Conservation (phyloP, 2,888 invertebrate genomes). For the Hedya salicella region DNA sequence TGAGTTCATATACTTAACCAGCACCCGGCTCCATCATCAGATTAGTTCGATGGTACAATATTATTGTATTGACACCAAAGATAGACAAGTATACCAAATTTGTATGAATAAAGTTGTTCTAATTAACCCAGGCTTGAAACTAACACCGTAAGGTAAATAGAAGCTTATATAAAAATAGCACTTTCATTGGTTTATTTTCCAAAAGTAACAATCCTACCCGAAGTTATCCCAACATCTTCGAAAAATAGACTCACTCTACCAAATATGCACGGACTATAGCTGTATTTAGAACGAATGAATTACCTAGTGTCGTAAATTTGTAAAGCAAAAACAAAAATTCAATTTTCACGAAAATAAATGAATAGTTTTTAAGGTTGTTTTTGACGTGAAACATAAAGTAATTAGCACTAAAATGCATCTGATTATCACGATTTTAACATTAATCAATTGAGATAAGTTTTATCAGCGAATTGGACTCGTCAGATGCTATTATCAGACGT, state of each 20-base stretch:
- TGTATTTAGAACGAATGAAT: not conserved
- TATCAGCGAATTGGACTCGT: conserved; percentile 17
- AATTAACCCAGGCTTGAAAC: too few species aligned
- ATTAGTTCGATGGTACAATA: too few species aligned
- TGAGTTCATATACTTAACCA: too few species aligned
- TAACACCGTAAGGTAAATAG: too few species aligned
- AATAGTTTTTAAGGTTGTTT: not conserved
- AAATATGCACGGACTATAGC: not conserved
- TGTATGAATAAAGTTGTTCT: too few species aligned
- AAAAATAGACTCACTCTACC: not conserved
- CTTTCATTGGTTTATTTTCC: too few species aligned
- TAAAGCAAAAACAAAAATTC: not conserved
- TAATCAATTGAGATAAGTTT: conserved; percentile 21
- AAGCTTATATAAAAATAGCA: too few species aligned
- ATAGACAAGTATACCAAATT: too few species aligned
- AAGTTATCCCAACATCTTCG: too few species aligned
- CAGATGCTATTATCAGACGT: conserved; percentile 1
- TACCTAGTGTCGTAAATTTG: not conserved
- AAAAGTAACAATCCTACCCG: too few species aligned
- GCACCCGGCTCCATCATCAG: too few species aligned
- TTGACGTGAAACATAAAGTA: not conserved
- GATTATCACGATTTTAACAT: conserved; percentile 10
- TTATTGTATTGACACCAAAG: too few species aligned
- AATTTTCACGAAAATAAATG: not conserved
- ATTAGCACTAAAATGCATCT: conserved; percentile 26